A percentile compares a stretch with the other conserved stretches of the same genome.
These are phyloP conservation scores for Melikaiella ostensackeni DNA, from an alignment of 2,888 invertebrate species.

Conservation along the genomic window DNA sequence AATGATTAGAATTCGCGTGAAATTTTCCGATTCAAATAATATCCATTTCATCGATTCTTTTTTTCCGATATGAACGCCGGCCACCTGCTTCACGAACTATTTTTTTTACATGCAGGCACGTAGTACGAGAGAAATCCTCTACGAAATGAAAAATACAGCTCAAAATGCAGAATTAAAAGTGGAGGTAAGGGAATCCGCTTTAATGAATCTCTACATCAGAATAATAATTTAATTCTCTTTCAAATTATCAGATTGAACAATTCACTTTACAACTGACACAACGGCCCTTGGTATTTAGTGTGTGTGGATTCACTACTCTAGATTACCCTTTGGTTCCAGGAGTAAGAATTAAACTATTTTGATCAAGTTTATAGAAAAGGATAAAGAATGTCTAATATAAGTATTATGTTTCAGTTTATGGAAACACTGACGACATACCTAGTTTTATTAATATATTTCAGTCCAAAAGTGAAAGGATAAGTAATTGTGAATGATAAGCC, in stretches of 20 bases:
- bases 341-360: background rate
- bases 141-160: conserved; percentile 5
- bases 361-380: too few relatives aligned
- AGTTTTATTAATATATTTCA: conserved; percentile 8
- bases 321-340: conserved; percentile 1
- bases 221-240: background rate
- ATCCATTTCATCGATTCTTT: too few relatives aligned
- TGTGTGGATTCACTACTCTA: conserved; percentile 7
- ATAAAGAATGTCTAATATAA: too few relatives aligned
- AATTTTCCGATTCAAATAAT: too few relatives aligned
- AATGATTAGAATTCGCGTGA: too few relatives aligned
- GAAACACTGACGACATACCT: conserved; percentile 14
- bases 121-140: background rate
- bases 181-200: background rate
- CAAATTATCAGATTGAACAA: conserved; percentile 7
- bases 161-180: conserved; percentile 15
- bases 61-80: too few relatives aligned
- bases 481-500: too few relatives aligned
- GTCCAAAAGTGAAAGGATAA: background rate
- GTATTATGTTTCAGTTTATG: background rate
- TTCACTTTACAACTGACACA: conserved; percentile 5
- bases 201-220: background rate
- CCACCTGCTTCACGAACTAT: too few relatives aligned
- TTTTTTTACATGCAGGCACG: conserved; percentile 6
- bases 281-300: conserved; percentile 12